These are phyloP conservation scores for Pipistrellus pygmaeus DNA, from an alignment of 2,797 vertebrate genomes.

Conservation along the genomic window DNA sequence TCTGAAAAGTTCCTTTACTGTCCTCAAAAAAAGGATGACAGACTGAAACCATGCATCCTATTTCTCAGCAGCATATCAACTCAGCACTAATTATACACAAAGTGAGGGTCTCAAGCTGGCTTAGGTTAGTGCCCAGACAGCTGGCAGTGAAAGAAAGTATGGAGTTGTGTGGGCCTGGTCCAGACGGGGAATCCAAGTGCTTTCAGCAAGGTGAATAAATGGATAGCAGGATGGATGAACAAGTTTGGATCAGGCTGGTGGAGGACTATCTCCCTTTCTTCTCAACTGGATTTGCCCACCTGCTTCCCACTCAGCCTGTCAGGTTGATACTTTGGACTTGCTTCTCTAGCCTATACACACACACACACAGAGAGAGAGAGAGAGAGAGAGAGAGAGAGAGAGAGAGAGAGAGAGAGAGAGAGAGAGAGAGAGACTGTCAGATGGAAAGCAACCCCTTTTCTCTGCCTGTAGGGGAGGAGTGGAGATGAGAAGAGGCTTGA, in stretches of 20 bases:
- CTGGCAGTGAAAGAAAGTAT: neutral
- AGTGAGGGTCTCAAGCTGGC: neutral
- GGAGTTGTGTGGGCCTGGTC: neutral
- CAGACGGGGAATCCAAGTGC: neutral
- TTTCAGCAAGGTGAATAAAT: neutral
- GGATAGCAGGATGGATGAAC: neutral
- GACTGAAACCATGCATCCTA: neutral
- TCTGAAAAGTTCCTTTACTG: slow-evolving; percentile 22
- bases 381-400: too few relatives aligned
- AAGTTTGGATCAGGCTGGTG: neutral
- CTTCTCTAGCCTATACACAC: neutral
- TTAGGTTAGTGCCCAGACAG: neutral
- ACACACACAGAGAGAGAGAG: neutral
- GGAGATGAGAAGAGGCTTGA: neutral
- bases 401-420: too few relatives aligned
- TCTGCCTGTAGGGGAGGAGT: neutral
- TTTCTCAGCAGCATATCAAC: slow-evolving; percentile 1
- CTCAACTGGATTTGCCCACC: neutral
- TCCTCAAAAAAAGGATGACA: neutral
- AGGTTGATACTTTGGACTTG: neutral
- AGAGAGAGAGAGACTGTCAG: neutral
- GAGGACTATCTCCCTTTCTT: neutral
- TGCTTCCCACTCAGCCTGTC: neutral
- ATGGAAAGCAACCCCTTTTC: neutral
- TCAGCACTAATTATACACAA: neutral